Evolutionary conservation across 2,113 vertebrate species (phyloP).

Genomic region (Recurvirostra avosetta): DNA sequence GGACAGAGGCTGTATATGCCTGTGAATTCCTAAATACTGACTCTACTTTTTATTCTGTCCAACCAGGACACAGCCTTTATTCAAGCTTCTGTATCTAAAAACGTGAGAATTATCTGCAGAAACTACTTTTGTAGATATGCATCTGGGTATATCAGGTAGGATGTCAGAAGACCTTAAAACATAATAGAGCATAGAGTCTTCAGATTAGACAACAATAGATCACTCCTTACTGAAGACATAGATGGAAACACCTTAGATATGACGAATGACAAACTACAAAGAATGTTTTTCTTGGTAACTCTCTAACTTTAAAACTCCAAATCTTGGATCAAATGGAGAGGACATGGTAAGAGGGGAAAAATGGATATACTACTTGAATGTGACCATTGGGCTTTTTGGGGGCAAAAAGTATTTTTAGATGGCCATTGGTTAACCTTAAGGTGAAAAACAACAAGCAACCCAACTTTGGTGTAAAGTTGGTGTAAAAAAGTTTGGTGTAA

Average conservation of each 20-base stretch:
- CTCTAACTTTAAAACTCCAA: neutral
- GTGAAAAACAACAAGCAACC: neutral
- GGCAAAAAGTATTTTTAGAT: neutral
- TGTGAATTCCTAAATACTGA: neutral
- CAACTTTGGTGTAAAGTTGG: no score
- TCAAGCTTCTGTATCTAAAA: neutral
- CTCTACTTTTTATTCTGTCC: neutral
- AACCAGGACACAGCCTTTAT: neutral
- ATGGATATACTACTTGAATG: neutral
- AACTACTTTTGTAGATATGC: neutral
- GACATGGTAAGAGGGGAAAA: neutral
- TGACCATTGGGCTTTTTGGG: neutral
- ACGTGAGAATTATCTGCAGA: neutral
- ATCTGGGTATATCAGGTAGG: neutral
- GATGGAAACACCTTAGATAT: neutral
- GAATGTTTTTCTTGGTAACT: neutral
- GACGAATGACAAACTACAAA: neutral
- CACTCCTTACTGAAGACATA: neutral
- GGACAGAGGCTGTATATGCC: neutral
- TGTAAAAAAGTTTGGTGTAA: no score
- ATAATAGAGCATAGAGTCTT: neutral
- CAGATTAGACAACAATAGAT: neutral
- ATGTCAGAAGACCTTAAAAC: neutral
- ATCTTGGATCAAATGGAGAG: neutral
- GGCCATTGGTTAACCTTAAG: neutral